Conservation (phyloP, 2,797 vertebrate species). For the Pseudochromis fuscus region DNA sequence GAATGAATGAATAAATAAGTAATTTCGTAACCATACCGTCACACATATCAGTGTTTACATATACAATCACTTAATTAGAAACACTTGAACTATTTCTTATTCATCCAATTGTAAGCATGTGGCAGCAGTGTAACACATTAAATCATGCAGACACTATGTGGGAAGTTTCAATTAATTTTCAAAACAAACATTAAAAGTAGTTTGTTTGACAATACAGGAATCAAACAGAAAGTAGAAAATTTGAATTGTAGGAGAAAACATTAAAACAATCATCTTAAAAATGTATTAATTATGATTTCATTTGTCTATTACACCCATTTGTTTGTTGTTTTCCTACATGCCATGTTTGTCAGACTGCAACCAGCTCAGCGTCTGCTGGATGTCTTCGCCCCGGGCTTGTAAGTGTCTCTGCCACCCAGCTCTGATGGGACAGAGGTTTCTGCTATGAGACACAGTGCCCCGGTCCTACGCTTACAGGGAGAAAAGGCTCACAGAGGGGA, state of each 20-base stretch:
- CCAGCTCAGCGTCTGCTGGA: constrained; percentile 22
- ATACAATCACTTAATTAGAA: too few species aligned
- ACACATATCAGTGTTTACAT: too few species aligned
- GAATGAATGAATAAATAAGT: too few species aligned
- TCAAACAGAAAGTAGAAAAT: too few species aligned
- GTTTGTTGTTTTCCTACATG: constrained; percentile 5
- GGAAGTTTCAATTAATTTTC: neutral
- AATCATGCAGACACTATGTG: neutral
- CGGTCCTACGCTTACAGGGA: constrained; percentile 11
- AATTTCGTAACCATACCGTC: too few species aligned
- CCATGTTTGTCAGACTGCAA: constrained; percentile 8
- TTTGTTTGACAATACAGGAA: too few species aligned
- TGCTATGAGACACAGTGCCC: constrained; percentile 1
- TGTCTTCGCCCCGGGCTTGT: constrained; percentile 7
- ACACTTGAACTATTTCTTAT: too few species aligned
- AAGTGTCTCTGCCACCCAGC: constrained; percentile 25
- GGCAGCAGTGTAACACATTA: neutral
- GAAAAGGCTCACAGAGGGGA: constrained; percentile 7
- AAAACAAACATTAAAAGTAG: neutral
- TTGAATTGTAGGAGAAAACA: too few species aligned
- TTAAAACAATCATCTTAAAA: too few species aligned
- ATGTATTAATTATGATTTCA: too few species aligned
- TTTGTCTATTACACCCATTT: too few species aligned
- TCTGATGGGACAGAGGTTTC: constrained; percentile 24
- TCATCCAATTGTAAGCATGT: neutral